Conservation (phyloP, 1,140 invertebrate genomes). For the Tetragnatha versicolor region DNA sequence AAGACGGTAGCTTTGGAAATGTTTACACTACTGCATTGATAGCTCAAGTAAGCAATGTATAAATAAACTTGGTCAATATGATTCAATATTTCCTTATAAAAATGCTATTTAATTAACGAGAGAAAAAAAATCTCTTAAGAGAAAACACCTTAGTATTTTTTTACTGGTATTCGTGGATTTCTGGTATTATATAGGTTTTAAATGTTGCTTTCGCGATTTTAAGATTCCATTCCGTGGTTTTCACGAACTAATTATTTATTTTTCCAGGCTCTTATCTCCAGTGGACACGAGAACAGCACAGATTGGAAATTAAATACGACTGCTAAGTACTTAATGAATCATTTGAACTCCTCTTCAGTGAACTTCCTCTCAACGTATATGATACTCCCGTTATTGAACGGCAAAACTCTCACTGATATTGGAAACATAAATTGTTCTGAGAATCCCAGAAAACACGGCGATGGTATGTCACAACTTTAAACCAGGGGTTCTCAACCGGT, state of each 20-base stretch:
- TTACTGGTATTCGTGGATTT: no score
- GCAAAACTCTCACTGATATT: constrained; percentile 15
- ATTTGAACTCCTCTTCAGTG: constrained; percentile 6
- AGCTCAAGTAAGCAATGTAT: neutral
- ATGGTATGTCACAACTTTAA: no score
- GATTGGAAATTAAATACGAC: constrained; percentile 23
- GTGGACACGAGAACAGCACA: neutral
- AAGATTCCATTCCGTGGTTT: no score
- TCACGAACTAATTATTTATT: no score
- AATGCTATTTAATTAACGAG: no score
- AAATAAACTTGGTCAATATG: no score
- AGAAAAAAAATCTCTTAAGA: no score
- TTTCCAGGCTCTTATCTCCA: constrained; percentile 9
- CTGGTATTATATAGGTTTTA: no score
- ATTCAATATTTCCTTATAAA: no score
- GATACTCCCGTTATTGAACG: constrained; percentile 8
- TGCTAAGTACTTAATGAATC: constrained; percentile 25
- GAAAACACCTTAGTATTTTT: no score
- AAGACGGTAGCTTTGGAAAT: constrained; percentile 34
- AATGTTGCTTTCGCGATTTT: no score
- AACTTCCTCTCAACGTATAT: constrained; percentile 21
- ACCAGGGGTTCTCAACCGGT: no score
- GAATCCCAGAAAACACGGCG: constrained; percentile 1
- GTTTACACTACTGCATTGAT: constrained; percentile 17
- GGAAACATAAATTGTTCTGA: constrained; percentile 5